Evolutionary conservation across 1,140 invertebrate genomes (phyloP).

Genomic region (Xylocopa sonorina): DNA sequence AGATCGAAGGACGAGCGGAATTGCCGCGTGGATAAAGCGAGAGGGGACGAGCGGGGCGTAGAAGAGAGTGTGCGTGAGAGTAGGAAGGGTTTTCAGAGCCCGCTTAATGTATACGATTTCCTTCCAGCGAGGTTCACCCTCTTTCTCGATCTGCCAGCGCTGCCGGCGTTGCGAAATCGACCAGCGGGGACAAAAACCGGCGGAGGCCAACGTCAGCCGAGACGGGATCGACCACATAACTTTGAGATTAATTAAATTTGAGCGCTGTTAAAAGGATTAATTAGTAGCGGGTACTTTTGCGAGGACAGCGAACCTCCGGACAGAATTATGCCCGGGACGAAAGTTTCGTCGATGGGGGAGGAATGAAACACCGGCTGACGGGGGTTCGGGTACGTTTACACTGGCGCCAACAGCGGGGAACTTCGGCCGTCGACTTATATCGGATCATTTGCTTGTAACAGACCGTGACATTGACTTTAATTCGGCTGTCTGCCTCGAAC

Average conservation of each 20-base stretch:
- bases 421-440: conserved; percentile 50
- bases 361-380: conserved; percentile 34
- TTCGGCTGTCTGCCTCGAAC: background rate
- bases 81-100: conserved; percentile 62
- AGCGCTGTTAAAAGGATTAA: conserved; percentile 77
- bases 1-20: conserved; percentile 1
- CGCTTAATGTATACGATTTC: conserved; percentile 66
- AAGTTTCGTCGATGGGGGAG: conserved; percentile 59
- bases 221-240: conserved; percentile 72
- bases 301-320: conserved; percentile 65
- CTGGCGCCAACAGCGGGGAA: conserved; percentile 36
- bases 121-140: conserved; percentile 47
- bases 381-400: conserved; percentile 50
- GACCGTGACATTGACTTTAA: conserved; percentile 53
- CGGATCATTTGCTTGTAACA: conserved; percentile 48
- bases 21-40: background rate
- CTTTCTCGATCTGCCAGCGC: background rate
- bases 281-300: conserved; percentile 71
- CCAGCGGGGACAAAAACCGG: conserved; percentile 46
- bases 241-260: conserved; percentile 78
- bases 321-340: conserved; percentile 69
- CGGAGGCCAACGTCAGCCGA: conserved; percentile 29
- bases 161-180: conserved; percentile 27
- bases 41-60: background rate
- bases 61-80: background rate